phyloP scores from a whole-genome alignment of 2,113 vertebrate genomes.

The Pachycephala philippinensis region DNA sequence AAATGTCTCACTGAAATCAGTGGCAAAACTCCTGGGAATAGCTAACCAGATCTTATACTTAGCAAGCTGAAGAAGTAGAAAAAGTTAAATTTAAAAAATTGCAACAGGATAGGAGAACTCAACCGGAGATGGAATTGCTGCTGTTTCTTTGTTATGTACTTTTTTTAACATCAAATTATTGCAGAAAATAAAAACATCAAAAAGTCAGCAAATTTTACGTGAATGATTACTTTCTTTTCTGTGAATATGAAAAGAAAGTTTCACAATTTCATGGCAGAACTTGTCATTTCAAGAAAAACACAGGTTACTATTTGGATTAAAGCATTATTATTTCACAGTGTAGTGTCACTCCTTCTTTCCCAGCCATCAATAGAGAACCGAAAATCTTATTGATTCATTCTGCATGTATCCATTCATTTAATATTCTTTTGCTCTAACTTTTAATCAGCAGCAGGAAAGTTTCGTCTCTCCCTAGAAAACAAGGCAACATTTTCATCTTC shows the following conservation, averaged over 20 bases:
- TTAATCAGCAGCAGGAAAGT: neutral
- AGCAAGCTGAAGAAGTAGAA: fast-evolving
- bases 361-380: neutral
- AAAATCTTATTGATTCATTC: neutral
- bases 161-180: neutral
- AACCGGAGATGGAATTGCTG: neutral
- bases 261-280: neutral
- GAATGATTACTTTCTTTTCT: neutral
- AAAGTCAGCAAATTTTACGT: neutral
- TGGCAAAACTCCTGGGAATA: neutral
- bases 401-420: neutral
- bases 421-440: neutral
- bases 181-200: neutral
- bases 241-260: neutral
- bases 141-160: neutral
- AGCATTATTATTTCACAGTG: neutral
- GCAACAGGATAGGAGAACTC: neutral
- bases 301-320: neutral
- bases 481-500: neutral
- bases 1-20: neutral
- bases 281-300: neutral
- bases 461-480: neutral
- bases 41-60: neutral
- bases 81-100: neutral
- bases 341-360: neutral